Percentiles rank a stretch among this genome's conserved stretches.
Evolutionary conservation across 2,797 vertebrate genomes (phyloP).

Genomic region (Crax fasciolata): DNA sequence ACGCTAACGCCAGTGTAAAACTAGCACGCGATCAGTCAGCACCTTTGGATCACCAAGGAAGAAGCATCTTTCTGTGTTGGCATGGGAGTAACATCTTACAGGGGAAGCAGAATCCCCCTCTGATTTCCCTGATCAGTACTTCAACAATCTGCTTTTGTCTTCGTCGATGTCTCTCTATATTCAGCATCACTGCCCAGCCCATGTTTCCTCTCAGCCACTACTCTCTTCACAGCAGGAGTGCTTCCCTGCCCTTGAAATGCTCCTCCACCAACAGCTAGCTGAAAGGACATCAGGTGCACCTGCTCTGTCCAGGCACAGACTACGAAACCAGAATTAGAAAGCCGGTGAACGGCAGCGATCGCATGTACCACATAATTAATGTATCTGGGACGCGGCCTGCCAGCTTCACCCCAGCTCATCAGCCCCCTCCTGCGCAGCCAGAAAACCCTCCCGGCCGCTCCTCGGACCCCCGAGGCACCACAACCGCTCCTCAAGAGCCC

Average conservation of each 20-base stretch:
- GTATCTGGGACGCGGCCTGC: neutral
- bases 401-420: neutral
- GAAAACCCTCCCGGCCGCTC: neutral
- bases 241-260: neutral
- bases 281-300: neutral
- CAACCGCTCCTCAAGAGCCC: fast-evolving
- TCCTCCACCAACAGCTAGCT: neutral
- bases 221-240: fast-evolving
- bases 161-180: neutral
- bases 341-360: neutral
- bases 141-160: neutral
- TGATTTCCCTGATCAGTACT: fast-evolving
- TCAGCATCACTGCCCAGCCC: fast-evolving
- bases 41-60: neutral
- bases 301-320: neutral
- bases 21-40: fast-evolving
- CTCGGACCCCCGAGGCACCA: fast-evolving
- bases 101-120: neutral
- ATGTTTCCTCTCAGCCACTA: neutral
- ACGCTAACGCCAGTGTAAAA: neutral
- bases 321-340: fast-evolving
- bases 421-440: neutral
- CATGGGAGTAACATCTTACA: fast-evolving
- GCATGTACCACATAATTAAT: neutral
- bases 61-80: fast-evolving